Percentiles rank a stretch among this genome's conserved stretches.
Evolutionary conservation across 2,113 vertebrate species (phyloP).

Genomic region (Mirounga angustirostris): DNA sequence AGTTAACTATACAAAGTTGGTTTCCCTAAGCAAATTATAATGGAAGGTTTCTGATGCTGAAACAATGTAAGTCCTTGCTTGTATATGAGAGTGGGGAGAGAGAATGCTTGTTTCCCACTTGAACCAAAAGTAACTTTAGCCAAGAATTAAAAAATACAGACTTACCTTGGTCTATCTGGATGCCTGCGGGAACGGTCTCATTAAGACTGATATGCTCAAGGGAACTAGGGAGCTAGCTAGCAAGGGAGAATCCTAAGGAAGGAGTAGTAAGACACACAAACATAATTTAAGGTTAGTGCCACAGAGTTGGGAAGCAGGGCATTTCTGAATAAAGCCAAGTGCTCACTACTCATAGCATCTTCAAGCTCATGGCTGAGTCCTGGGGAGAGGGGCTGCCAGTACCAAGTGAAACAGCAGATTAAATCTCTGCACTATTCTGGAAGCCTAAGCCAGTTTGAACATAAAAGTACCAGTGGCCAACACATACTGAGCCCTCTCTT

Average conservation of each 20-base stretch:
- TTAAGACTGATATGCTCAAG: not conserved
- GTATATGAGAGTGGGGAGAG: not conserved
- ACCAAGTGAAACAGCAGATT: not conserved
- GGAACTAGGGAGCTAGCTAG: not conserved
- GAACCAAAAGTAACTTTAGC: not conserved
- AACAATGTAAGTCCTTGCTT: not conserved
- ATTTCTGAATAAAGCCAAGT: not conserved
- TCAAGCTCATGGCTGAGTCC: not conserved
- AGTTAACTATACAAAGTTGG: not conserved
- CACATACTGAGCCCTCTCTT: not conserved
- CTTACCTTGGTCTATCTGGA: not conserved
- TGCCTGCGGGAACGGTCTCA: not conserved
- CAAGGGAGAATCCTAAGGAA: not conserved
- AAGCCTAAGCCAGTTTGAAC: not conserved
- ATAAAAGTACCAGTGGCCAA: not conserved
- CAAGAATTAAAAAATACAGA: conserved; percentile 11
- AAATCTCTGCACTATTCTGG: not conserved
- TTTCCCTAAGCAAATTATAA: not conserved
- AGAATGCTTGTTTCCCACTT: not conserved
- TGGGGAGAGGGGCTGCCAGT: not conserved
- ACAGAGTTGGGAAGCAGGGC: not conserved
- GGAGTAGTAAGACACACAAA: not conserved
- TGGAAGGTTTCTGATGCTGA: not conserved
- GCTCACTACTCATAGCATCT: not conserved
- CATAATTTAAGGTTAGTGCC: not conserved